phyloP scores from a whole-genome alignment of 2,888 invertebrate species.

The Ennomos erosarius region DNA sequence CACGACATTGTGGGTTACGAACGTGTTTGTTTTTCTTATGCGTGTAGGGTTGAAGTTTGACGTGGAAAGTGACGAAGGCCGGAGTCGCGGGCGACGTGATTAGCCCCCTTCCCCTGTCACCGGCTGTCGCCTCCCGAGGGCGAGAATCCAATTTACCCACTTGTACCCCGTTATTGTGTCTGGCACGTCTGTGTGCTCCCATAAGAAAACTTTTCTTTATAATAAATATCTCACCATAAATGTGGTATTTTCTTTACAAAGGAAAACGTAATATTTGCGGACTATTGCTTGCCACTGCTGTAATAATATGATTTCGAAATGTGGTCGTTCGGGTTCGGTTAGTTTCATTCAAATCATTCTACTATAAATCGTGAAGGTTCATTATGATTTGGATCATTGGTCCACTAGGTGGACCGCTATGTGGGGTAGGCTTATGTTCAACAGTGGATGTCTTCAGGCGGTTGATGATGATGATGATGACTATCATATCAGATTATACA shows the following conservation, averaged over 20 bases:
- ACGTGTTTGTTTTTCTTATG: slow-evolving; percentile 16
- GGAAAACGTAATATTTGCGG: slow-evolving; percentile 26
- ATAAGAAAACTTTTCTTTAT: slow-evolving; percentile 60
- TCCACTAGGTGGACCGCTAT: no score
- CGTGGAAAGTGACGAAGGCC: slow-evolving; percentile 34
- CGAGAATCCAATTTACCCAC: slow-evolving; percentile 77
- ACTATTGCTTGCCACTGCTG: slow-evolving; percentile 18
- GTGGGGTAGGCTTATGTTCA: no score
- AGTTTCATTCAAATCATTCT: neutral
- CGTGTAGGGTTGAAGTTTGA: slow-evolving; percentile 31
- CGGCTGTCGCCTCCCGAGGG: slow-evolving; percentile 63
- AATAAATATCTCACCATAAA: slow-evolving; percentile 54
- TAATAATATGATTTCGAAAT: slow-evolving; percentile 19
- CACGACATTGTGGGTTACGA: neutral
- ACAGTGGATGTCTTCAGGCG: no score
- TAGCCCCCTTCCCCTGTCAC: slow-evolving; percentile 49
- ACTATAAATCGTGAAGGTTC: no score
- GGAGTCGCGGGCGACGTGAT: slow-evolving; percentile 45
- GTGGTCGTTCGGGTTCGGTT: slow-evolving; percentile 7
- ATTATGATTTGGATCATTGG: no score
- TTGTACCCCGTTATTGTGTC: slow-evolving; percentile 73
- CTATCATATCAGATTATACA: no score
- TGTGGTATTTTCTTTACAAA: slow-evolving; percentile 33
- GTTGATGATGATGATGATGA: no score
- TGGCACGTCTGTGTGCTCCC: slow-evolving; percentile 55